Conservation (phyloP, 2,888 invertebrate species). For the Iphiclides podalirius region DNA sequence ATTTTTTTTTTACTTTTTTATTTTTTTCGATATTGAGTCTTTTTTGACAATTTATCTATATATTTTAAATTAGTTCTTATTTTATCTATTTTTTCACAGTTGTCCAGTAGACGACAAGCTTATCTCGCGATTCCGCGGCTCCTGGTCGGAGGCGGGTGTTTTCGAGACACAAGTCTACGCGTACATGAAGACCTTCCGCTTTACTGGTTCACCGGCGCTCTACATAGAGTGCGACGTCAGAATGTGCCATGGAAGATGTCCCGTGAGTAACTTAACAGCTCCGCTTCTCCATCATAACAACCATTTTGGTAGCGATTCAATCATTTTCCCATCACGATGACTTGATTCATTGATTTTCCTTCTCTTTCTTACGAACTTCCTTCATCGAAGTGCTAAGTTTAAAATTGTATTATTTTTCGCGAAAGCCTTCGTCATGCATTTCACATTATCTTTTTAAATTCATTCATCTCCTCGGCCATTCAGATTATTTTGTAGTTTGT, state of each 20-base stretch:
- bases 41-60: too few relatives aligned
- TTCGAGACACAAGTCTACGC: constrained; percentile 97
- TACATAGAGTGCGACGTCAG: constrained; percentile 97
- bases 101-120: constrained; percentile 96
- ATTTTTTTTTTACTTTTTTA: too few relatives aligned
- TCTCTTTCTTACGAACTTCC: background rate
- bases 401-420: too few relatives aligned
- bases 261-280: constrained; percentile 85
- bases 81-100: too few relatives aligned
- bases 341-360: too few relatives aligned
- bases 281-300: constrained; percentile 1
- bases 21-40: too few relatives aligned
- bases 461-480: constrained; percentile 2
- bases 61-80: too few relatives aligned
- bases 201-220: constrained; percentile 95
- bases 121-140: constrained; percentile 94
- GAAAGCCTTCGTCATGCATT: too few relatives aligned
- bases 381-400: too few relatives aligned
- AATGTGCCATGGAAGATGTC: constrained; percentile 97
- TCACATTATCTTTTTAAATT: too few relatives aligned
- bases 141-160: constrained; percentile 94
- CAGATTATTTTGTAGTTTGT: constrained; percentile 11
- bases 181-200: constrained; percentile 96
- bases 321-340: too few relatives aligned
- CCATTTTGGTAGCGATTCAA: too few relatives aligned